phyloP scores from a whole-genome alignment of 35 echinoderm and acorn worm genomes.

The Ptychodera flava region DNA sequence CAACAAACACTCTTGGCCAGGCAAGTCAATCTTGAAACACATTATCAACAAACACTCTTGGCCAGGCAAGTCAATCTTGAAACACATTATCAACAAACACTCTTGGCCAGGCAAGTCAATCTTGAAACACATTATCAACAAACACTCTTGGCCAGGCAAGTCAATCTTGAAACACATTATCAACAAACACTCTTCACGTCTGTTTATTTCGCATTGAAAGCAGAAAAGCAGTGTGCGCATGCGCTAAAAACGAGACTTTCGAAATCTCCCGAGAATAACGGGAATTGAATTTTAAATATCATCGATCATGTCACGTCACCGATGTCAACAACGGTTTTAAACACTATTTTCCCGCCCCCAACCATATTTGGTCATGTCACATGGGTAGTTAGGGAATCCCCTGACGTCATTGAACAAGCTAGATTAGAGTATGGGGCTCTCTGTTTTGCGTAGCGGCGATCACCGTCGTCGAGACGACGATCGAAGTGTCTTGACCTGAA shows the following conservation, averaged over 20 bases:
- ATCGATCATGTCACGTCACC: background rate
- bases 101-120: too few species aligned
- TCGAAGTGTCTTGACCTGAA: background rate
- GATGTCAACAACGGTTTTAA: background rate
- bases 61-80: too few species aligned
- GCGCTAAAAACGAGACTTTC: background rate
- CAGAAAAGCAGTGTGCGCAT: background rate
- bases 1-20: too few species aligned
- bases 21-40: too few species aligned
- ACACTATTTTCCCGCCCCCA: background rate
- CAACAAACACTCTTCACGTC: too few species aligned
- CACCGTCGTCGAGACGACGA: background rate
- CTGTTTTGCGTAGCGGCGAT: background rate
- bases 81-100: too few species aligned
- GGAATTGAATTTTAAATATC: background rate
- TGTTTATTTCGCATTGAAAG: background rate
- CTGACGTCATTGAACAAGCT: background rate
- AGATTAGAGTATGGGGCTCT: background rate
- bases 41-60: too few species aligned
- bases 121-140: too few species aligned
- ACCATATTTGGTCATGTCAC: background rate
- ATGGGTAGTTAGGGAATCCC: background rate
- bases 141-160: too few species aligned
- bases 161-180: too few species aligned
- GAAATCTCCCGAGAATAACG: background rate